Percentiles rank a stretch among this genome's conserved stretches.
phyloP scores from a whole-genome alignment of 1,140 invertebrate genomes.

The Polypedilum pembai region DNA sequence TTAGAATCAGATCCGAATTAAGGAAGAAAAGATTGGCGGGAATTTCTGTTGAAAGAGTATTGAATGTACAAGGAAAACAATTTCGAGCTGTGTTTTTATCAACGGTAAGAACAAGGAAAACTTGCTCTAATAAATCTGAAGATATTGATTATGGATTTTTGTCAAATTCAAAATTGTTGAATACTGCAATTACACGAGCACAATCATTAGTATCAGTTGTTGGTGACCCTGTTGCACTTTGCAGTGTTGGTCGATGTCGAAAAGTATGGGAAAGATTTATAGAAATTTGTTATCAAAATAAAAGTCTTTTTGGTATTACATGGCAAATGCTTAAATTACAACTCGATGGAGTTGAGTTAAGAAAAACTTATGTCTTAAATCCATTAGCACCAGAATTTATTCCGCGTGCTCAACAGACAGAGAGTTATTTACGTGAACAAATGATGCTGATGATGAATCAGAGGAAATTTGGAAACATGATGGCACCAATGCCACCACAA shows the following conservation, averaged over 20 bases:
- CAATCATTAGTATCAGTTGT: conserved; percentile 82
- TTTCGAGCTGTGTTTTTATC: conserved; percentile 79
- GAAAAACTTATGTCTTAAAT: conserved; percentile 68
- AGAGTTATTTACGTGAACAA: conserved; percentile 43
- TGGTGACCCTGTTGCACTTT: conserved; percentile 77
- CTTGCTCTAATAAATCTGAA: conserved; percentile 53
- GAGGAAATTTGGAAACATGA: conserved; percentile 33
- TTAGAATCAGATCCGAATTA: conserved; percentile 68
- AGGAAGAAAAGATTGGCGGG: conserved; percentile 63
- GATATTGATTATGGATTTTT: conserved; percentile 76
- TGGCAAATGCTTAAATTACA: conserved; percentile 59
- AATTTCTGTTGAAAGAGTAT: conserved; percentile 75
- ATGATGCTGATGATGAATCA: conserved; percentile 36
- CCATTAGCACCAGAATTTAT: conserved; percentile 76
- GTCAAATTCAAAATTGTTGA: conserved; percentile 75
- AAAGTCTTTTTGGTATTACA: conserved; percentile 69
- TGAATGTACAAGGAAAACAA: conserved; percentile 87
- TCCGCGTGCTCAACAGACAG: conserved; percentile 50
- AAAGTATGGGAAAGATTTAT: conserved; percentile 80
- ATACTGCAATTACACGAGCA: conserved; percentile 79
- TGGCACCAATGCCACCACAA: conserved; percentile 32
- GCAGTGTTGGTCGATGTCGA: conserved; percentile 74
- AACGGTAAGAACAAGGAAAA: conserved; percentile 70
- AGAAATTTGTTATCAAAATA: conserved; percentile 61
- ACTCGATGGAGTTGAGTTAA: conserved; percentile 64